phyloP scores from a whole-genome alignment of 2,113 vertebrate genomes.

The Tupaia chinensis region DNA sequence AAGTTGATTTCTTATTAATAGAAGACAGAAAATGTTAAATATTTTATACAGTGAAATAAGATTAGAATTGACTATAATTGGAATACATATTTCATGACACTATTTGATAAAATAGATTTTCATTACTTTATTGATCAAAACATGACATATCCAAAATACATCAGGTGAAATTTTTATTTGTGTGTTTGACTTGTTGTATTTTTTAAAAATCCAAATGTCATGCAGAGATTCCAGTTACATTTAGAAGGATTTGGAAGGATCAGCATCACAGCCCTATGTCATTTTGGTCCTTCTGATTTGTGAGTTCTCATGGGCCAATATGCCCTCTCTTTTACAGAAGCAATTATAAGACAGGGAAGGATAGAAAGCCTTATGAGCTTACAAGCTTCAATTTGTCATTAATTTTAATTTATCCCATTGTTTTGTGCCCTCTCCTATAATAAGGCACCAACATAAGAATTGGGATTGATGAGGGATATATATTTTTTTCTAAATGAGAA shows the following conservation, averaged over 20 bases:
- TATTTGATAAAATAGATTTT: conserved; percentile 35
- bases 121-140: not conserved
- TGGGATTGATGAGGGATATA: not conserved
- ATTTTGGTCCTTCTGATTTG: not conserved
- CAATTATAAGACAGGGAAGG: not conserved
- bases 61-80: not conserved
- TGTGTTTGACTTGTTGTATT: conserved; percentile 13
- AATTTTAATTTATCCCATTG: conserved; percentile 3
- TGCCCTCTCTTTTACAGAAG: not conserved
- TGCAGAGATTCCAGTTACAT: not conserved
- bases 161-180: not conserved
- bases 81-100: not conserved
- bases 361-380: not conserved
- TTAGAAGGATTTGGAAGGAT: not conserved
- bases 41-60: conserved; percentile 11
- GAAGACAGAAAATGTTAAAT: not conserved
- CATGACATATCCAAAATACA: not conserved
- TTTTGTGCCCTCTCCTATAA: not conserved
- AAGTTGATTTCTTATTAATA: not conserved
- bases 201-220: not conserved
- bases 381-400: not conserved
- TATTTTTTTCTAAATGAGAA: not conserved
- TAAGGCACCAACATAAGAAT: not conserved
- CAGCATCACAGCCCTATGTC: not conserved
- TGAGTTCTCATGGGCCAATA: not conserved